phyloP scores from a whole-genome alignment of 2,797 vertebrate genomes.

The Diglossa cyanea region DNA sequence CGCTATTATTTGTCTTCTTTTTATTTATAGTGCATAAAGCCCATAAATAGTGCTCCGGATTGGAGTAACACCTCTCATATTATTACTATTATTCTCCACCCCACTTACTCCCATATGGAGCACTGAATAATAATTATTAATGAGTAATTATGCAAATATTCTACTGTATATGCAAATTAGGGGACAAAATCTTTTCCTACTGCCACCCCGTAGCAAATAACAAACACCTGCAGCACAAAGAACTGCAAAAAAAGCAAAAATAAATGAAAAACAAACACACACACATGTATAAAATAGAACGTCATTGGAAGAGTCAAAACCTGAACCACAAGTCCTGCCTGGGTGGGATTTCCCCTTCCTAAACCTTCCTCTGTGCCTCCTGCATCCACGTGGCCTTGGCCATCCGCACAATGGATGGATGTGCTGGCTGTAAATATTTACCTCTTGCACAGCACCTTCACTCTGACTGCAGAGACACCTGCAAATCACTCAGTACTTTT shows the following conservation, averaged over 20 bases:
- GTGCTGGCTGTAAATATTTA: conserved; percentile 96
- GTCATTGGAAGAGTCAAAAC: background rate
- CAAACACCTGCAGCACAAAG: background rate
- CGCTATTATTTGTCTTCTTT: background rate
- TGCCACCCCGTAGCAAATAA: background rate
- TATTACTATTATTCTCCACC: background rate
- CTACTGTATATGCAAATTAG: background rate
- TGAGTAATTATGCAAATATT: background rate
- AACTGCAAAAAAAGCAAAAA: background rate
- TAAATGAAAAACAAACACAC: fast-evolving
- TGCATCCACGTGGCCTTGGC: conserved; percentile 85
- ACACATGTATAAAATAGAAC: fast-evolving
- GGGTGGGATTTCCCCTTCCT: conserved; percentile 74
- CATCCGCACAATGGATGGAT: conserved; percentile 75
- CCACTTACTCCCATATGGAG: background rate
- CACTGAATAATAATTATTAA: background rate
- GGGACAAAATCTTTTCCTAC: fast-evolving
- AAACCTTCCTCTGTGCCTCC: conserved; percentile 70
- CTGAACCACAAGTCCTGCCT: background rate
- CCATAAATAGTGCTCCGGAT: background rate
- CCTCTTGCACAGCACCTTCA: conserved; percentile 98
- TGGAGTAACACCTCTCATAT: background rate
- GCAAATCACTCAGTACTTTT: conserved; percentile 97
- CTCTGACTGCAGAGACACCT: conserved; percentile 89
- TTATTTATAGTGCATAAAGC: background rate